Percentiles rank a stretch among this genome's conserved stretches.
Conservation (phyloP, 2,113 vertebrate species). For the Centropristis striata region DNA sequence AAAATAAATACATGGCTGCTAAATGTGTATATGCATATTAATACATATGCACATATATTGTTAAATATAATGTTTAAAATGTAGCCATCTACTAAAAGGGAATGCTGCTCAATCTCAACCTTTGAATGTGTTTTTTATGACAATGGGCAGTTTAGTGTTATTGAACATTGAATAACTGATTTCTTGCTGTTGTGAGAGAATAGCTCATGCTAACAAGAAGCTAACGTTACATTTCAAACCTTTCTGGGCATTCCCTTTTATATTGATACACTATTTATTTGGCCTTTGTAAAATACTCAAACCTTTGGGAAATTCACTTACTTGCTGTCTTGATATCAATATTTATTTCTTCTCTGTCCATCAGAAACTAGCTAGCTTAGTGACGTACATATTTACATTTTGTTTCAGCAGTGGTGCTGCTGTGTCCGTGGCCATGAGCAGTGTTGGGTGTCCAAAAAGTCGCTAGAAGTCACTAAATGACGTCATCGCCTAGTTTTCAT, state of each 20-base stretch:
- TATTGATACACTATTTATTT: neutral
- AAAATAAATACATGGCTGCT: conserved; percentile 47
- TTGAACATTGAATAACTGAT: neutral
- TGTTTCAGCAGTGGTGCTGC: too few species aligned
- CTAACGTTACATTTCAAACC: neutral
- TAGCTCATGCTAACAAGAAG: neutral
- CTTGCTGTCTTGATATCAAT: conserved; percentile 17
- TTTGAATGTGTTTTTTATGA: conserved; percentile 15
- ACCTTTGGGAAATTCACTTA: neutral
- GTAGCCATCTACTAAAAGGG: conserved; percentile 7
- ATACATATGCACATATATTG: conserved; percentile 8
- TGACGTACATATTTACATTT: neutral
- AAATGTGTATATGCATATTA: conserved; percentile 39
- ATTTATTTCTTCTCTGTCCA: neutral
- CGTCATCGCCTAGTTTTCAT: too few species aligned
- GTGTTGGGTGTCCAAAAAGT: too few species aligned
- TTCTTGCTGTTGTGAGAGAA: neutral
- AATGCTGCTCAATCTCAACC: neutral
- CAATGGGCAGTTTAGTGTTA: neutral
- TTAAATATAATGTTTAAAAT: neutral
- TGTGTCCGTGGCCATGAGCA: too few species aligned
- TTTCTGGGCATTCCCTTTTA: neutral
- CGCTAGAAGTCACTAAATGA: too few species aligned
- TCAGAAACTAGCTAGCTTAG: neutral
- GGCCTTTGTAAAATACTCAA: neutral